Base-by-base conservation (phyloP, 2,797 vertebrate species). In the Pantherophis vulpinus region DNA sequence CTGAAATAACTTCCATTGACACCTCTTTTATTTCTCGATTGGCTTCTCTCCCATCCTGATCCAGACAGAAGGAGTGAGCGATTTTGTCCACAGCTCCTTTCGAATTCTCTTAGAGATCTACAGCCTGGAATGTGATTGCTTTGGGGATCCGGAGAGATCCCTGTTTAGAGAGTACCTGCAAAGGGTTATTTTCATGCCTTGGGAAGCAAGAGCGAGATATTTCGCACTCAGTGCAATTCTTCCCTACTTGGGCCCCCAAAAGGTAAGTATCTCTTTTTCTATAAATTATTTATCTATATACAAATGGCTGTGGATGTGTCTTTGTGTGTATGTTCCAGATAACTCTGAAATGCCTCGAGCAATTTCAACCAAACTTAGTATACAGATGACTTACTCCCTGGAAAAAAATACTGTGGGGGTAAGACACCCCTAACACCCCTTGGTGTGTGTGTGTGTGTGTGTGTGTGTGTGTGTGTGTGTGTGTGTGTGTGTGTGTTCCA, bases 171-270 rank as follows among this genome's bases (percentile, higher is more conserved):
- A 97, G 87, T 95, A 98, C 25, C 97, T 99, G 92, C 96, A 98
- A 79, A 98, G 96, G 74, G 96, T 98, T 32, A 92, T 97, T 89
- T 97, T 97, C 0, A 97, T 98, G 87, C 98, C 99, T 0, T 99
- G 98, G 98, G 98, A 99, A 96, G 95, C 98, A 92, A 98, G 98
- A 97, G 98, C 98, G 91, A 98, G 98, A 96, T 99, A 99, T 0
- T 95, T 97, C 59, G 98, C 96, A 2, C 98, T 99, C 3, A 98
- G 98, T 93, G 98, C 98, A 91, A 90, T 99, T 0, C 0, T 99
- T 37, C 98, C 98, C 3, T 98, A 98, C 27, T 23, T 98, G 92
- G 98, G 98, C 16, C 97, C 98, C 54, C 95, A 97, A 93, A 96
- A 92, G 98, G 99, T 99, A 97, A 97, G 97, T 61, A 2, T 83